These are phyloP conservation scores for Lycaon pictus DNA, from an alignment of 2,113 vertebrate genomes.

Conservation along the genomic window DNA sequence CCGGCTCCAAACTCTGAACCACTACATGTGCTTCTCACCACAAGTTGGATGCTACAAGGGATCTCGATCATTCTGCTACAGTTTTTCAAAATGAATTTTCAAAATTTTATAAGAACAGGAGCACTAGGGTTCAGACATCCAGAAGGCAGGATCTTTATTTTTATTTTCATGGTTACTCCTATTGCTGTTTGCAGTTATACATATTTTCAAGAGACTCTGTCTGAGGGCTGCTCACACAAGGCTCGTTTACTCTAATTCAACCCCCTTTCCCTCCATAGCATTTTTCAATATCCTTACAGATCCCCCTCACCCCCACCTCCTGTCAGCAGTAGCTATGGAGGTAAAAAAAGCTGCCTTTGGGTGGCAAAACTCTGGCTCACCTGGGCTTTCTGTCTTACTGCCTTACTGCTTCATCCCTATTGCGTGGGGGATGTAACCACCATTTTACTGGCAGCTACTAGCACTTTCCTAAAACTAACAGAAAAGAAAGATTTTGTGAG, in stretches of 20 bases:
- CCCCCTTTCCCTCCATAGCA: neutral
- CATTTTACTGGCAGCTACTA: neutral
- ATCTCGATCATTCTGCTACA: neutral
- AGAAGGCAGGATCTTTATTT: neutral
- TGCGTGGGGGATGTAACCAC: neutral
- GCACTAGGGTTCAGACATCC: neutral
- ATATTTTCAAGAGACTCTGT: neutral
- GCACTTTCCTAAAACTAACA: neutral
- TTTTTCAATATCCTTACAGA: neutral
- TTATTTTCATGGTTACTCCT: neutral
- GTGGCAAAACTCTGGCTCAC: neutral
- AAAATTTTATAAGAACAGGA: neutral
- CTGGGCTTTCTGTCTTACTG: neutral
- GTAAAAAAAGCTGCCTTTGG: neutral
- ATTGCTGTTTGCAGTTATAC: neutral
- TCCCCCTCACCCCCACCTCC: neutral
- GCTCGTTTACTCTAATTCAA: neutral
- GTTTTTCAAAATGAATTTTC: neutral
- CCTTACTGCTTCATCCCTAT: neutral
- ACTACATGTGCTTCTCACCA: rapidly evolving
- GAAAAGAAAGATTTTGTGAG: neutral
- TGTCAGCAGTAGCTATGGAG: neutral
- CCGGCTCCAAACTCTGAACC: neutral
- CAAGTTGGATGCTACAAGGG: rapidly evolving
- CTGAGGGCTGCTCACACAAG: neutral